Percentiles rank a stretch among this genome's conserved stretches.
phyloP scores from a whole-genome alignment of 2,888 invertebrate species.

The Chirona hameri region DNA sequence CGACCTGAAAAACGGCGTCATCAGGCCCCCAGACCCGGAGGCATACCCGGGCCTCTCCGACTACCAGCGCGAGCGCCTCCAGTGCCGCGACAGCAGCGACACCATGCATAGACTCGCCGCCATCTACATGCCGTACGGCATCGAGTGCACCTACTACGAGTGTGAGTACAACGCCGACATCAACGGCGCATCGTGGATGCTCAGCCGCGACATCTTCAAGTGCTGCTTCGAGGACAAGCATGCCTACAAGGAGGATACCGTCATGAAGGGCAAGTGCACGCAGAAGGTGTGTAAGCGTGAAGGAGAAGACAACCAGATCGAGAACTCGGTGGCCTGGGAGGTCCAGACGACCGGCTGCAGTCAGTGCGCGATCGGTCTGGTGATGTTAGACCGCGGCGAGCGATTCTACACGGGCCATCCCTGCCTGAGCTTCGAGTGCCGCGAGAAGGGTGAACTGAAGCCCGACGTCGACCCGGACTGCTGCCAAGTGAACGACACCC shows the following conservation, averaged over 20 bases:
- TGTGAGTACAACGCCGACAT: constrained; percentile 8
- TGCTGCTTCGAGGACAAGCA: constrained; percentile 13
- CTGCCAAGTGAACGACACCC: background rate
- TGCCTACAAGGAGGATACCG: background rate
- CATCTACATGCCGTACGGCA: background rate
- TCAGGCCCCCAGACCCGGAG: background rate
- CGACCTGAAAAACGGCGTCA: background rate
- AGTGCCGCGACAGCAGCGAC: background rate
- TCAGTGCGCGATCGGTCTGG: background rate
- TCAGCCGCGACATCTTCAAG: constrained; percentile 25
- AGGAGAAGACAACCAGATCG: background rate
- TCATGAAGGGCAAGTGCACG: constrained; percentile 26
- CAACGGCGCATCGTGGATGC: background rate
- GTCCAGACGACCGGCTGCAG: background rate
- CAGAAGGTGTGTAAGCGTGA: background rate
- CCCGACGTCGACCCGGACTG: background rate
- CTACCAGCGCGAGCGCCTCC: background rate
- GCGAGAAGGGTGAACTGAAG: background rate
- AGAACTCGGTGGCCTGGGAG: background rate
- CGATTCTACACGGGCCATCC: constrained; percentile 2
- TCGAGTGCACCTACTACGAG: constrained; percentile 22
- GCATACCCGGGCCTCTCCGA: background rate
- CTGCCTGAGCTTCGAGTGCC: constrained; percentile 1
- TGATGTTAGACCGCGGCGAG: background rate
- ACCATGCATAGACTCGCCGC: background rate